Evolutionary conservation across 64 coral and sea anemone genomes (phyloP).

Genomic region (Dendronephthya gigantea): DNA sequence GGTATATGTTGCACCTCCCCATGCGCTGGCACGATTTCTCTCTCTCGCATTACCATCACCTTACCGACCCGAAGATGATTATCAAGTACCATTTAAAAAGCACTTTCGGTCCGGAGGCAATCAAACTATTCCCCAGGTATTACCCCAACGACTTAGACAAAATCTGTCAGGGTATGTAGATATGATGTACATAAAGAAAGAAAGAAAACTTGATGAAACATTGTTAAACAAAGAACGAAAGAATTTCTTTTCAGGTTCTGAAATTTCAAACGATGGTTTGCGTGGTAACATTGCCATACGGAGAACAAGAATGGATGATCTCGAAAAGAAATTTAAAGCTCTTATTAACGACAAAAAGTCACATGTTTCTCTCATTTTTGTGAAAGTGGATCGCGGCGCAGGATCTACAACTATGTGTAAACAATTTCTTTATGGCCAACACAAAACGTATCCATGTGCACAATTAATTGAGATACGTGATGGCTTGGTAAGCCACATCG

Average conservation of each 20-base stretch:
- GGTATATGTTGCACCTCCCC: conserved; percentile 45
- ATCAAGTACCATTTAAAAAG: conserved; percentile 48
- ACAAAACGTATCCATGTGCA: not conserved
- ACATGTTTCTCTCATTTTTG: not conserved
- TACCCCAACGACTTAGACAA: conserved; percentile 51
- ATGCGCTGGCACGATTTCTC: conserved; percentile 37
- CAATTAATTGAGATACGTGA: not conserved
- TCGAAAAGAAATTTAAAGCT: conserved; percentile 41
- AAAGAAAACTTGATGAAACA: not conserved
- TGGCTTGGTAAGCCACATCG: conserved; percentile 41
- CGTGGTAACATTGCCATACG: not conserved
- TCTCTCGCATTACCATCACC: conserved; percentile 42
- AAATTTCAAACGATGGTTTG: conserved; percentile 17
- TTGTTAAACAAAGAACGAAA: conserved; percentile 26
- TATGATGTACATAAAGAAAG: conserved; percentile 36
- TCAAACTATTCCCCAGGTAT: conserved; percentile 43
- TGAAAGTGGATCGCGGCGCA: not conserved
- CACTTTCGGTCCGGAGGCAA: not conserved
- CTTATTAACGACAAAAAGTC: conserved; percentile 35
- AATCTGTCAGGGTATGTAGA: conserved; percentile 50
- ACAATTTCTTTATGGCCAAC: not conserved
- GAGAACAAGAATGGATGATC: not conserved
- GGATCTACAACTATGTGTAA: not conserved
- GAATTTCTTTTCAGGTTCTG: conserved; percentile 46
- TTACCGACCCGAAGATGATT: conserved; percentile 53